These are phyloP conservation scores for Syrrhaptes paradoxus DNA, from an alignment of 2,113 vertebrate genomes.

Conservation along the genomic window DNA sequence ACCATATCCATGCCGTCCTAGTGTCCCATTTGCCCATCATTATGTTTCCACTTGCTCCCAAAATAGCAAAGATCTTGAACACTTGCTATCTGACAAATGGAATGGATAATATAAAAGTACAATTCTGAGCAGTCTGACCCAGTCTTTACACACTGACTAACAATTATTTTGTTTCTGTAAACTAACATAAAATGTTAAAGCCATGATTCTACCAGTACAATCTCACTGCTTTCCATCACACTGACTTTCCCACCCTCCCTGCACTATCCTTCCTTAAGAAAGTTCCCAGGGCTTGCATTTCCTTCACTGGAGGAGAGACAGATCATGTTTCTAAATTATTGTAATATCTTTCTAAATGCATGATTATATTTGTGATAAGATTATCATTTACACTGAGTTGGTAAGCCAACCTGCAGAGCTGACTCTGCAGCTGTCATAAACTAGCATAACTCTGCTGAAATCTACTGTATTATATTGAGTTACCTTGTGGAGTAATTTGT, in stretches of 20 bases:
- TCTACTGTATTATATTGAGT: not conserved
- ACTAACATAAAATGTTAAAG: fast-evolving
- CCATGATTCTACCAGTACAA: not conserved
- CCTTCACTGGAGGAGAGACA: not conserved
- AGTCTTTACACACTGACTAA: not conserved
- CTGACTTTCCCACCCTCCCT: not conserved
- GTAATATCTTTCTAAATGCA: not conserved
- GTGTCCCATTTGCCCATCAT: not conserved
- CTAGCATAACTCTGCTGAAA: not conserved
- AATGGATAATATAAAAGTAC: not conserved
- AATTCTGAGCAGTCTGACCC: not conserved
- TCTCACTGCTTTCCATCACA: not conserved
- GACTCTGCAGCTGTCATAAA: not conserved
- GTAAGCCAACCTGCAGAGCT: not conserved
- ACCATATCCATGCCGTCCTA: not conserved
- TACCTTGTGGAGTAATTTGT: not conserved
- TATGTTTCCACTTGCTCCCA: not conserved
- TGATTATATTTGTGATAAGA: not conserved
- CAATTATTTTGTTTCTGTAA: not conserved
- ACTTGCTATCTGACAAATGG: not conserved
- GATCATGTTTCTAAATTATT: not conserved
- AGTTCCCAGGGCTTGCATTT: not conserved
- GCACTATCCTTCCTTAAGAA: not conserved
- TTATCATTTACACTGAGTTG: not conserved
- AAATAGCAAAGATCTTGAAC: not conserved